These are phyloP conservation scores for Sylvietta virens DNA, from an alignment of 2,113 vertebrate species.

Conservation along the genomic window DNA sequence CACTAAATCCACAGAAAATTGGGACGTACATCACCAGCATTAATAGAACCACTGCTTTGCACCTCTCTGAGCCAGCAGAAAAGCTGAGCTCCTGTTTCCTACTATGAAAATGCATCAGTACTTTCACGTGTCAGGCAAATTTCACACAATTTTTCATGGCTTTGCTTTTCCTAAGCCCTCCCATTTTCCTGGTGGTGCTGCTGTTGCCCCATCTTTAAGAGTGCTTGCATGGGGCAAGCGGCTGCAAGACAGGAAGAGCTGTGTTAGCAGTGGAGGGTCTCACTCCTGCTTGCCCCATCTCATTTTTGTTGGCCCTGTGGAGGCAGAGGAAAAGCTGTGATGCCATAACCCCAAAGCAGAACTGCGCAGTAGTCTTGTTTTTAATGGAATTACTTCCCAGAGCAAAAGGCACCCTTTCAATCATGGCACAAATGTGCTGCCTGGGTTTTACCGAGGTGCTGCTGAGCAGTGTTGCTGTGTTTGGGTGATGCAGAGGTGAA, in stretches of 20 bases:
- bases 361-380: too few species aligned
- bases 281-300: not conserved
- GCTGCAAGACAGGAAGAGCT: not conserved
- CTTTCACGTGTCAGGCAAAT: not conserved
- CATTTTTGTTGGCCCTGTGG: not conserved
- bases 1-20: not conserved
- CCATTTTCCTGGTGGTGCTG: not conserved
- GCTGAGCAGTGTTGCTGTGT: not conserved
- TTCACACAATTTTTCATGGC: not conserved
- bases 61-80: not conserved
- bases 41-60: not conserved
- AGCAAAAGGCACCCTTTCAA: not conserved
- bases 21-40: not conserved
- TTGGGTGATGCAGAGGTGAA: not conserved
- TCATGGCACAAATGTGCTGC: not conserved
- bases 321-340: not conserved
- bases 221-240: not conserved
- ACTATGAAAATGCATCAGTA: not conserved
- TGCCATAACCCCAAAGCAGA: not conserved
- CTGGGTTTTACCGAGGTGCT: not conserved
- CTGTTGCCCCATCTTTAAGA: not conserved
- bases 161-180: not conserved
- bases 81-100: not conserved
- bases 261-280: not conserved
- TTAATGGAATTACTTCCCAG: not conserved